Evolutionary conservation across 2,113 vertebrate species (phyloP).

Genomic region (Gallinago paraguaiae): DNA sequence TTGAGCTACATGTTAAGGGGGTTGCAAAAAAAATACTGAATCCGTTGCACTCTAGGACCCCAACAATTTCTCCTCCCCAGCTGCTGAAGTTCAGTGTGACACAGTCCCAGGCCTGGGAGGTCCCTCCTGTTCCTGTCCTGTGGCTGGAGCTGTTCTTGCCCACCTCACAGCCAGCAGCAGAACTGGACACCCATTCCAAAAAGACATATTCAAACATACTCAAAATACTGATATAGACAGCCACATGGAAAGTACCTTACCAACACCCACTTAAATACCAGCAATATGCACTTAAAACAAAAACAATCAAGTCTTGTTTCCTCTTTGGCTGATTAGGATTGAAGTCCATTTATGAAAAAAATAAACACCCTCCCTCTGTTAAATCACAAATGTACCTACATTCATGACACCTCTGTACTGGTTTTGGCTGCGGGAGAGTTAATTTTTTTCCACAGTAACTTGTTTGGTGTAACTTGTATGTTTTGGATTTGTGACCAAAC

Average conservation of each 20-base stretch:
- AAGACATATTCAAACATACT: not conserved
- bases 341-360: not conserved
- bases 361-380: not conserved
- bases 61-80: not conserved
- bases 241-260: not conserved
- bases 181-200: not conserved
- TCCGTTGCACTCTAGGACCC: not conserved
- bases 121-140: not conserved
- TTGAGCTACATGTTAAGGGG: not conserved
- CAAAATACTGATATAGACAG: not conserved
- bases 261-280: not conserved
- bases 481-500: not conserved
- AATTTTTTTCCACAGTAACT: not conserved
- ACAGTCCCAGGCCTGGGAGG: not conserved
- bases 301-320: not conserved
- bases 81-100: not conserved
- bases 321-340: not conserved
- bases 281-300: not conserved
- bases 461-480: not conserved
- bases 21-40: not conserved
- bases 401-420: not conserved
- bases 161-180: not conserved
- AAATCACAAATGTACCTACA: not conserved
- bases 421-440: not conserved
- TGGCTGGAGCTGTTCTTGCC: not conserved